Evolutionary conservation across 2,113 vertebrate genomes (phyloP).

Genomic region (Felis chaus): DNA sequence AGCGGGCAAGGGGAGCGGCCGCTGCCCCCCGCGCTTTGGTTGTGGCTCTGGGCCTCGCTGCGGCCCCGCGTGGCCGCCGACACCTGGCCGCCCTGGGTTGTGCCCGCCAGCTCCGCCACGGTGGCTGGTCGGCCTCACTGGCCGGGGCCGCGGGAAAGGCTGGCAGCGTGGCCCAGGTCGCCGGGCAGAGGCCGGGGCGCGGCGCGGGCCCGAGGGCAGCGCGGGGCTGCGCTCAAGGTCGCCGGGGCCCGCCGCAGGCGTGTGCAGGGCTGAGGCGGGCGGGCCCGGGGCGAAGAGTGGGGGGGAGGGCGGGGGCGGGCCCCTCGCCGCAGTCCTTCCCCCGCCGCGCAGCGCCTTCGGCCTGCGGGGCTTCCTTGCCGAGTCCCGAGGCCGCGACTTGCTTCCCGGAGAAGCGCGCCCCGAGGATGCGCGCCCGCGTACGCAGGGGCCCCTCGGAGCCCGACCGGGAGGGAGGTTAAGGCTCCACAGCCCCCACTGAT

Average conservation of each 20-base stretch:
- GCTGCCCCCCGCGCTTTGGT: background rate
- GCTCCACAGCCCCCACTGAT: slow-evolving; percentile 83
- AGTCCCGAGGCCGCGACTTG: background rate
- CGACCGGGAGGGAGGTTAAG: slow-evolving; percentile 81
- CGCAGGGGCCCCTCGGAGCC: slow-evolving; percentile 68
- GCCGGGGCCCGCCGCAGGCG: background rate
- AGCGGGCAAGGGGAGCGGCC: fast-evolving
- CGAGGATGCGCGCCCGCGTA: slow-evolving; percentile 60
- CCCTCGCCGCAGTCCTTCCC: fast-evolving
- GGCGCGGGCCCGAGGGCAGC: background rate
- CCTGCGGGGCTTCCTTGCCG: fast-evolving
- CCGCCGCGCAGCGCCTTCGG: fast-evolving
- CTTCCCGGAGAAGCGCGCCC: background rate
- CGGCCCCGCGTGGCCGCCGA: fast-evolving
- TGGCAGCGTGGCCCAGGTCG: background rate
- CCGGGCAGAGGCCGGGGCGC: background rate
- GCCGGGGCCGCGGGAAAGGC: background rate
- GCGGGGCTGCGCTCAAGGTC: background rate
- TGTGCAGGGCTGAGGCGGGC: background rate
- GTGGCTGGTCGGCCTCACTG: background rate
- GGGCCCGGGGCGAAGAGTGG: background rate
- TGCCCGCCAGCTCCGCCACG: fast-evolving
- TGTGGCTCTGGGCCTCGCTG: background rate
- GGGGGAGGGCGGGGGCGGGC: fast-evolving
- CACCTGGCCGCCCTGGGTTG: background rate